Base-by-base conservation (phyloP, 2,888 invertebrate genomes). In the Cephus spinipes region DNA sequence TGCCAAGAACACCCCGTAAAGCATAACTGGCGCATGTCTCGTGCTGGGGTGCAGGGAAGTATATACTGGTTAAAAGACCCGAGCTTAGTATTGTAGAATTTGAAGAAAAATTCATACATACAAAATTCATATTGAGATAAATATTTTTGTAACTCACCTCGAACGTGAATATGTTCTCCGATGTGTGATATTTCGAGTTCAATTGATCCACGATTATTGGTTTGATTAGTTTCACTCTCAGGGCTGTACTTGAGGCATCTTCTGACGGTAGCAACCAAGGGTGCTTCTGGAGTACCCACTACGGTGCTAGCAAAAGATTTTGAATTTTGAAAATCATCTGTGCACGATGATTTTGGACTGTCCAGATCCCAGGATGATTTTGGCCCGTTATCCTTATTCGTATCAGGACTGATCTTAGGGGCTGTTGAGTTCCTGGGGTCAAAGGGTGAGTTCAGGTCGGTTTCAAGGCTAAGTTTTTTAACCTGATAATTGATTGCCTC, bases 161-260 rank as follows among this genome's bases (percentile, higher is more conserved):
- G 40, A 40, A 95, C 94, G 92, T 94, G 94, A 88, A 95, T 93
- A 79, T 93, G 92, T 81, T 94, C 93, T 82, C 93, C 93, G 68
- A 92, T 92, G n/a, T 92, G 92, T 69, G 92, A 92, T 79, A 94
- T 94, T 87, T 94, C 94, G 85, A 95, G 91, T 85, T 95, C 95
- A 84, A 95, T 93, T 4, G 94, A 94, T 34, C 94, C 95, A n/a
- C 87, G 83, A 12, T 83, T 68, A 34, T 55, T 31, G 4, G 30
- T 36, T 34, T 75, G 69, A 33, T 30, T 76, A 4, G 80, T 82
- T 36, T 91, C 91, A 12, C 80, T 81, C 69, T 85, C 85, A 4
- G 91, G 91, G 76, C 91, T 91, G 77, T 90, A 91, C 77, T 91
- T 91, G 73, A 91, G 81, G 76, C 91, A 91, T 40, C 91, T 85